Percentiles rank a stretch among this genome's conserved stretches.
Conservation (phyloP, 2,888 invertebrate species). For the Penaeus monodon region DNA sequence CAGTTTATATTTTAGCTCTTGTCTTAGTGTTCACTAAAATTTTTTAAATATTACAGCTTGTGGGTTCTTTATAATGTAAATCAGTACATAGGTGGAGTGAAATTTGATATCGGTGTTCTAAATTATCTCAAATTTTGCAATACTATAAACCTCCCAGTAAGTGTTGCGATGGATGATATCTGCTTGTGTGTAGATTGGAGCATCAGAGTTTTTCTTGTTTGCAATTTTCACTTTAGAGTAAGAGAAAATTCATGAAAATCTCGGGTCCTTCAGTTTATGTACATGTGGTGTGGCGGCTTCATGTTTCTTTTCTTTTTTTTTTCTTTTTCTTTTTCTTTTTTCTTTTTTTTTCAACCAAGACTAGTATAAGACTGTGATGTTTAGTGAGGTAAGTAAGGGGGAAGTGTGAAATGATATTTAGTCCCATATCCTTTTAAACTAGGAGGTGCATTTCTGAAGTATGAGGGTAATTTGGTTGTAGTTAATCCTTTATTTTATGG, state of each 20-base stretch:
- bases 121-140: slow-evolving; percentile 36
- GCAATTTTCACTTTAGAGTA: background rate
- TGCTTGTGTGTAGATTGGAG: slow-evolving; percentile 4
- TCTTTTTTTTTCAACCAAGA: slow-evolving; percentile 20
- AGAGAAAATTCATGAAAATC: background rate
- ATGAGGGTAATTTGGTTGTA: background rate
- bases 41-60: slow-evolving; percentile 48
- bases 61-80: slow-evolving; percentile 56
- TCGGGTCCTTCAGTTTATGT: slow-evolving; percentile 1
- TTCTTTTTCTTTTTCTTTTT: too few relatives aligned
- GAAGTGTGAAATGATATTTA: background rate
- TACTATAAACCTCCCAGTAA: slow-evolving; percentile 23
- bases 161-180: slow-evolving; percentile 55
- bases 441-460: background rate
- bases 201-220: background rate
- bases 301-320: background rate
- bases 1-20: slow-evolving; percentile 2
- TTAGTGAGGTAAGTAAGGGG: slow-evolving; percentile 25
- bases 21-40: background rate
- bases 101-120: slow-evolving; percentile 26
- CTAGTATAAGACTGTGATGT: slow-evolving; percentile 50
- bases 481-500: slow-evolving; percentile 1
- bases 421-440: background rate
- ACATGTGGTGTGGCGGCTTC: slow-evolving; percentile 59
- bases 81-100: slow-evolving; percentile 36